A percentile compares a stretch with the other conserved stretches of the same genome.
Conservation (phyloP, 2,888 invertebrate genomes). For the Petrophora chlorosata region DNA sequence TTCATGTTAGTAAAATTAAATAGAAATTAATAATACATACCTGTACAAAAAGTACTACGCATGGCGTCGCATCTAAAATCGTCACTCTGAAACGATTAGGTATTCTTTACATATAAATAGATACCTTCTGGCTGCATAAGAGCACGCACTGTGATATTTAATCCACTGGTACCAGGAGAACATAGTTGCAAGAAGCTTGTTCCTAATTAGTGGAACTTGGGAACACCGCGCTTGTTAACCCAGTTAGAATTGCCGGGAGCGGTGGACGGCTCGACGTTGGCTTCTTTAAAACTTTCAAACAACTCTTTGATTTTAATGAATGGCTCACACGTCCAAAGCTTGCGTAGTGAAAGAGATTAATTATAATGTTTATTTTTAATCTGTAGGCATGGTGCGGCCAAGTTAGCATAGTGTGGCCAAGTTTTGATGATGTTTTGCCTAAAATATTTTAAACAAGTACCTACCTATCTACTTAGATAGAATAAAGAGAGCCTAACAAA, state of each 20-base stretch:
- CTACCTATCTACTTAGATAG: no score
- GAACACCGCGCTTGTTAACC: slow-evolving; percentile 57
- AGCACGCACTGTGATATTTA: background rate
- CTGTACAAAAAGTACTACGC: no score
- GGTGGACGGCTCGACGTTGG: slow-evolving; percentile 34
- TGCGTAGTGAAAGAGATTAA: background rate
- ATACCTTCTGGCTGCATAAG: background rate
- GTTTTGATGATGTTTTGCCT: no score
- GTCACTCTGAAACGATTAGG: no score
- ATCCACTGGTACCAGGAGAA: slow-evolving; percentile 36
- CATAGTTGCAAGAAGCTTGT: slow-evolving; percentile 46
- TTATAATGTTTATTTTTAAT: background rate
- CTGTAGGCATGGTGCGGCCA: no score
- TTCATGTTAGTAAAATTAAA: no score
- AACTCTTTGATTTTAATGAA: slow-evolving; percentile 25
- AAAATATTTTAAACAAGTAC: no score
- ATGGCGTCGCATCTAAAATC: no score
- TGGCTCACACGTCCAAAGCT: slow-evolving; percentile 8
- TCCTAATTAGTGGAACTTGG: slow-evolving; percentile 53
- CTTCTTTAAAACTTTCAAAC: slow-evolving; percentile 20
- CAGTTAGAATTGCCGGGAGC: slow-evolving; percentile 36
- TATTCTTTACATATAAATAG: background rate
- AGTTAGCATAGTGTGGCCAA: no score
- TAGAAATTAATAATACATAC: no score
- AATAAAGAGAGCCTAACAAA: no score